Evolutionary conservation across 2,888 invertebrate species (phyloP).

Genomic region (Idaea dimidiata): DNA sequence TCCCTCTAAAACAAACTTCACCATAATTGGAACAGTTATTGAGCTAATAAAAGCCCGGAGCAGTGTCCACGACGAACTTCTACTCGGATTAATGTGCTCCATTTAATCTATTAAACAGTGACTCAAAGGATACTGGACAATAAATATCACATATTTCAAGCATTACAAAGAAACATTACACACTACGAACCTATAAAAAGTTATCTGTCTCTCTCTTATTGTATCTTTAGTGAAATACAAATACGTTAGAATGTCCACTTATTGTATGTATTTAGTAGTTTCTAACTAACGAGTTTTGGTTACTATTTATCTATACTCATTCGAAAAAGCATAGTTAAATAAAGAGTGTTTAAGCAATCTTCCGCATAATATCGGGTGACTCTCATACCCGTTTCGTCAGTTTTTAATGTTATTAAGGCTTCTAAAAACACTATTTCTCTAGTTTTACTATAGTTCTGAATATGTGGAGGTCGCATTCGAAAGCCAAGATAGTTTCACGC

Average conservation of each 20-base stretch:
- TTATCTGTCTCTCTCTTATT: no score
- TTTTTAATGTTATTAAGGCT: no score
- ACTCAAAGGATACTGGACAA: slow-evolving; percentile 33
- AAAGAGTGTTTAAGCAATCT: not conserved
- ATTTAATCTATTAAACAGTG: slow-evolving; percentile 71
- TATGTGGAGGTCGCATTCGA: no score
- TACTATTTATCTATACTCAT: not conserved
- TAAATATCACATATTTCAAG: slow-evolving; percentile 19
- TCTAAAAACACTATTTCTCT: no score
- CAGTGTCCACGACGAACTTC: slow-evolving; percentile 41
- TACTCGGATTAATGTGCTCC: slow-evolving; percentile 67
- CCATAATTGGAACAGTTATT: slow-evolving; percentile 68
- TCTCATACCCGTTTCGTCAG: not conserved
- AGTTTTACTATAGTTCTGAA: no score
- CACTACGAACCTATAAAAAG: not conserved
- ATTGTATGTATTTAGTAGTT: not conserved
- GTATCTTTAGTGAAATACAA: no score
- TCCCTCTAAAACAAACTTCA: slow-evolving; percentile 45
- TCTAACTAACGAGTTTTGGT: not conserved
- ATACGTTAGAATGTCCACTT: not conserved
- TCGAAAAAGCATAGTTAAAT: not conserved
- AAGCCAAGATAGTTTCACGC: no score
- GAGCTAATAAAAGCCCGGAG: slow-evolving; percentile 58
- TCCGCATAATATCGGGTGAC: not conserved
- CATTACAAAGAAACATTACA: slow-evolving; percentile 8